Percentiles rank a stretch among this genome's conserved stretches.
Evolutionary conservation across 2,888 invertebrate genomes (phyloP).

Genomic region (Limenitis camilla): DNA sequence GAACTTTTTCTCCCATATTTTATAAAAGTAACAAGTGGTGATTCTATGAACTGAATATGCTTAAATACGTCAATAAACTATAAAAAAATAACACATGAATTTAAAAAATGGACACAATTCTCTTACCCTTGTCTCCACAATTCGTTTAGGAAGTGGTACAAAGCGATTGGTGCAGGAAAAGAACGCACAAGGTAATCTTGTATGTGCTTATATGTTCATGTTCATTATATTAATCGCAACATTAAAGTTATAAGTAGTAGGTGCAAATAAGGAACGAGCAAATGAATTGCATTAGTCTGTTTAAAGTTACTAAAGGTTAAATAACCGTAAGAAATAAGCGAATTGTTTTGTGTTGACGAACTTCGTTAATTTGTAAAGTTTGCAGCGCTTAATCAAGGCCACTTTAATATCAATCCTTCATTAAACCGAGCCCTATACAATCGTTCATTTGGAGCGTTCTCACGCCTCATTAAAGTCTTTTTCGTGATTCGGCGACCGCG

Average conservation of each 20-base stretch:
- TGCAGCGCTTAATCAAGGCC: slow-evolving; percentile 47
- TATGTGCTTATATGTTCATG: slow-evolving; percentile 6
- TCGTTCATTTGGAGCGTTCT: slow-evolving; percentile 71
- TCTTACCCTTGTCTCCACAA: not conserved
- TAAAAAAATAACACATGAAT: slow-evolving; percentile 25
- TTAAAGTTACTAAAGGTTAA: slow-evolving; percentile 10
- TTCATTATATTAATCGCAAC: slow-evolving; percentile 3
- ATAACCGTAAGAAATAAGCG: slow-evolving; percentile 3
- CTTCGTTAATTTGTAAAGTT: slow-evolving; percentile 15
- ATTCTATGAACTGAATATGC: slow-evolving; percentile 43
- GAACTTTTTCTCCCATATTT: slow-evolving; percentile 57
- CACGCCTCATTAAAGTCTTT: slow-evolving; percentile 75
- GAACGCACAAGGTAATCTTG: slow-evolving; percentile 18
- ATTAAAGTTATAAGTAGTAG: slow-evolving; percentile 4
- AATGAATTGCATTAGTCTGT: slow-evolving; percentile 8
- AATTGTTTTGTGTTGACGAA: slow-evolving; percentile 8
- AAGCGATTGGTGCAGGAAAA: slow-evolving; percentile 12
- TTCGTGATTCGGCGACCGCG: slow-evolving; percentile 70
- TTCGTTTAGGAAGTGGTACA: slow-evolving; percentile 6
- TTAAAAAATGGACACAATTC: not conserved
- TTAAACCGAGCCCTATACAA: slow-evolving; percentile 63
- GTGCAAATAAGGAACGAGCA: slow-evolving; percentile 5
- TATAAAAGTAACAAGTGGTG: slow-evolving; percentile 61
- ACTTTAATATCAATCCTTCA: slow-evolving; percentile 66
- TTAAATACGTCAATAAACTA: slow-evolving; percentile 29